Evolutionary conservation across 2,888 invertebrate species (phyloP), one percentile per base, ranked within the genome.

Genomic region (Leistus spinibarbis): DNA sequence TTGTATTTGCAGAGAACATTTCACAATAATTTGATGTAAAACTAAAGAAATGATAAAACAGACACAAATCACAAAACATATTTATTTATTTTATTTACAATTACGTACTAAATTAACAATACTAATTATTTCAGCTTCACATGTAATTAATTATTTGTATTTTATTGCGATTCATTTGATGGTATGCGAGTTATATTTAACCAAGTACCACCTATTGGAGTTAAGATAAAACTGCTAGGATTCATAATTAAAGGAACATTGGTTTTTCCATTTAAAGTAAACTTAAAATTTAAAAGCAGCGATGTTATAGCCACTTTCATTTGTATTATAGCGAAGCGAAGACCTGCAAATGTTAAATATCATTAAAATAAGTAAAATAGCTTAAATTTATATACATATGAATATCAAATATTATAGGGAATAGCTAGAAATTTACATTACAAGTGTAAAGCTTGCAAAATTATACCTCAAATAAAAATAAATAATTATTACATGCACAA

Each of bases 261-360:
- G 53, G 73, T 73, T 60, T 67, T 73, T 53, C 62, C 67, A 62
- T 73, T 73, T 22, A 73, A 22, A 19, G 40, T 60, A 53, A 73
- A 67, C 24, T 73, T 73, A 54, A 60, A 73, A 22, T 73, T 67
- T n/a, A 73, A 20, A 60, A 73, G 54, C 24, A 73, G 62, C 54
- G 24, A 13, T 19, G 40, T 62, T 3, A 73, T 67, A 13, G 73
- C 73, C 13, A 67, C 67, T 73, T 73, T 73, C 73, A 73, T 73
- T 53, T 73, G 73, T 16, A 73, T 73, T 67, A 73, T 73, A 13
- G 73, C 73, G 62, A 73, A 73, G 0, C 73, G 73, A 23, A 73
- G 62, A 53, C 73, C 73, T 73, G 60, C 20, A 73, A 73, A 40
- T 40, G 13, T 40, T 5, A 10, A 4, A 40, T n/a, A 40, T 5